Conservation (phyloP, 30 jellyfish, hydroid and myxozoan genomes). For the Clytia hemisphaerica region DNA sequence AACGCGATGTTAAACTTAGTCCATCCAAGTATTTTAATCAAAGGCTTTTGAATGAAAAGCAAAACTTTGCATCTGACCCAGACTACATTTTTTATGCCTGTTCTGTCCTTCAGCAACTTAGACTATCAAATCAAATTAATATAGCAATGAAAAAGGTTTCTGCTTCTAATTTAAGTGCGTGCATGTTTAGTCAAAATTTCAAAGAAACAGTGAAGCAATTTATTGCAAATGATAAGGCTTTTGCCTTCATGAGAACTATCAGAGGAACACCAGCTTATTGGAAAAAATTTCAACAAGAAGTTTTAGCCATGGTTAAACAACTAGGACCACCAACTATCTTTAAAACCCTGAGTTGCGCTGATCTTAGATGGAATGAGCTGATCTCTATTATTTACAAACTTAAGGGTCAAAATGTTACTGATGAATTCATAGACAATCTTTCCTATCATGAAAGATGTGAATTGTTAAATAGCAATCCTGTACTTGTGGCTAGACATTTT, state of each 20-base stretch:
- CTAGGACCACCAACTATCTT: not conserved
- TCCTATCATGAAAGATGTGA: not conserved
- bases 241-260: not conserved
- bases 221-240: not conserved
- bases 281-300: not conserved
- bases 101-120: conserved; percentile 2
- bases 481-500: not conserved
- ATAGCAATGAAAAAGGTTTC: not conserved
- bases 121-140: conserved; percentile 5
- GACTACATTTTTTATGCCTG: not conserved
- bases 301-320: conserved; percentile 7
- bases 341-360: not conserved
- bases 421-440: not conserved
- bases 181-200: not conserved
- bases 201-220: not conserved
- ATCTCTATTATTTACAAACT: not conserved
- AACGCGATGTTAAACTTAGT: not conserved
- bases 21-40: conserved; percentile 1
- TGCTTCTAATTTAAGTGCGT: not conserved
- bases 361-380: not conserved
- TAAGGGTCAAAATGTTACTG: not conserved
- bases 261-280: too few relatives aligned
- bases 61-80: not conserved
- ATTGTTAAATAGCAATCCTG: not conserved
- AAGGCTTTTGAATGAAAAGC: not conserved